phyloP scores from a whole-genome alignment of 2,797 vertebrate genomes.

The Hydrolagus colliei region DNA sequence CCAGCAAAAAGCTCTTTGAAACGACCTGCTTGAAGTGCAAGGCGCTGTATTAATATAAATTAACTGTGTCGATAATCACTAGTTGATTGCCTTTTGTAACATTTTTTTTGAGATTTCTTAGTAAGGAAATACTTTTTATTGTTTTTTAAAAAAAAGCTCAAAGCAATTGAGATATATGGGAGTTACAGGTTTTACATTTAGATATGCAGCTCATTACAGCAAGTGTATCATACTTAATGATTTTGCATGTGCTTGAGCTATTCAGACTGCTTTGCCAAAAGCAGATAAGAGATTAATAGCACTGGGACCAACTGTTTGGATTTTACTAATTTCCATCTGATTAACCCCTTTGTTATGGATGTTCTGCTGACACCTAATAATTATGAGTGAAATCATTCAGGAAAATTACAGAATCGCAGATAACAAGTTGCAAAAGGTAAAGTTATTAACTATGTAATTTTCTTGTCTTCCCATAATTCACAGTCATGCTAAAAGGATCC shows the following conservation, averaged over 20 bases:
- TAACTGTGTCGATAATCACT: no score
- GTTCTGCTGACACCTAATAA: background rate
- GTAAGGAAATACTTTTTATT: no score
- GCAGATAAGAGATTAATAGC: slow-evolving; percentile 25
- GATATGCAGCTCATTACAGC: no score
- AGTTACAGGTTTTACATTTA: background rate
- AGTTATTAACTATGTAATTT: no score
- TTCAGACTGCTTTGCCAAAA: background rate
- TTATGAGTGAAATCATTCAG: background rate
- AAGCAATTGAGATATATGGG: background rate
- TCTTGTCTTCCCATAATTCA: background rate
- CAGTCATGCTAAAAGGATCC: background rate
- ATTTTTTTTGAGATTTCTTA: no score
- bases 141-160: no score
- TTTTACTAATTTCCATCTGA: background rate
- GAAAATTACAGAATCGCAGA: background rate
- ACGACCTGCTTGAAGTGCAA: no score
- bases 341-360: slow-evolving; percentile 7
- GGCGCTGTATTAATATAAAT: no score
- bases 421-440: background rate
- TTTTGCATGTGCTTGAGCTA: background rate
- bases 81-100: no score
- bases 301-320: slow-evolving; percentile 6
- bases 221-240: background rate
- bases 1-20: no score